A percentile compares a stretch with the other conserved stretches of the same genome.
Evolutionary conservation across 2,888 invertebrate genomes (phyloP).

Genomic region (Meliscaeva auricollis): DNA sequence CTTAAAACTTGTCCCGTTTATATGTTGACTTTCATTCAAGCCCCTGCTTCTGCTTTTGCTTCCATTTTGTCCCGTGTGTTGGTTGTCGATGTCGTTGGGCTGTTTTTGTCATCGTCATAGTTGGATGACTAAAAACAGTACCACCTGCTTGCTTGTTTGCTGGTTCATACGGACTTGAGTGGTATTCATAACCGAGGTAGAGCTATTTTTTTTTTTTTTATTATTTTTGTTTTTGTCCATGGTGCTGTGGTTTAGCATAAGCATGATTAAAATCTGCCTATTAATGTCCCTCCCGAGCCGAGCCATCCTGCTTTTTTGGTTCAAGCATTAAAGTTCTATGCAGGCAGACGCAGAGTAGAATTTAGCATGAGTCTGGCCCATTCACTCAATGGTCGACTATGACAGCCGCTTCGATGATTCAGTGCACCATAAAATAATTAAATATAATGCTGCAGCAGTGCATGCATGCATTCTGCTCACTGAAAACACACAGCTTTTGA

Average conservation of each 20-base stretch:
- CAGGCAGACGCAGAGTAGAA: not conserved
- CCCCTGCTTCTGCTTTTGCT: slow-evolving; percentile 7
- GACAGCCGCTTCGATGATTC: slow-evolving; percentile 46
- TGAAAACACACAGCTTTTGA: slow-evolving; percentile 2
- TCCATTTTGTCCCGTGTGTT: not conserved
- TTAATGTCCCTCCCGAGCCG: slow-evolving; percentile 2
- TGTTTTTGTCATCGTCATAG: slow-evolving; percentile 62
- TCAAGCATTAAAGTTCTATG: not conserved
- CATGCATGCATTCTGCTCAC: slow-evolving; percentile 15
- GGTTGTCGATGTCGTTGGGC: not conserved
- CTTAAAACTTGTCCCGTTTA: slow-evolving; percentile 46
- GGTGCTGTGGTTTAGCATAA: slow-evolving; percentile 68
- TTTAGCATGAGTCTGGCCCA: not conserved
- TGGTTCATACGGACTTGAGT: not conserved
- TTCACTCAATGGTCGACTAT: slow-evolving; percentile 26
- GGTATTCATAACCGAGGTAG: slow-evolving; percentile 57
- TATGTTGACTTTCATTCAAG: not conserved
- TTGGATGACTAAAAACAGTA: slow-evolving; percentile 68
- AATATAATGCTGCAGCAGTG: slow-evolving; percentile 61
- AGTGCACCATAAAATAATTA: slow-evolving; percentile 69
- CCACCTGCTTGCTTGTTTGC: slow-evolving; percentile 48
- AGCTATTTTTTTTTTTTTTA: slow-evolving; percentile 10
- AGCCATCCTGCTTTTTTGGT: not conserved
- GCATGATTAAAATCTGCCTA: slow-evolving; percentile 71
- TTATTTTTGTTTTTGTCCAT: slow-evolving; percentile 24